Base-by-base conservation (phyloP, 2,797 vertebrate species). In the Esox masquinongy region DNA sequence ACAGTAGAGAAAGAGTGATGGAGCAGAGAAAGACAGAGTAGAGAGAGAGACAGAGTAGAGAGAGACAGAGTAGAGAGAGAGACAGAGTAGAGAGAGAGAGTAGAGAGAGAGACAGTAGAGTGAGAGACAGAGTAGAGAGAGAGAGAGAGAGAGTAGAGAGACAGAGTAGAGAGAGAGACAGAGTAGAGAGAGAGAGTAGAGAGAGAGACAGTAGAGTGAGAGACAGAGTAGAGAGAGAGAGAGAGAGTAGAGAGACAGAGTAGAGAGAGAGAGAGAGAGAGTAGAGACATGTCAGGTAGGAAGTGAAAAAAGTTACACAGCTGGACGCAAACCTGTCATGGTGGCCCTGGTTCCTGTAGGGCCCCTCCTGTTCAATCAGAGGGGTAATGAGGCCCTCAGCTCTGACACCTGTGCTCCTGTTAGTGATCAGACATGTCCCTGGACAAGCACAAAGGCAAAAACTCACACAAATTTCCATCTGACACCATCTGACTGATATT, bases 351-450 rank as follows among this genome's bases (percentile, higher is more conserved):
- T 59, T n/a, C n/a, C 56, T 24, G 22, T 59, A 22, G 56, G n/a
- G 49, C 51, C 63, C 17, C 29, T 69, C 53, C 50, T 67, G 51
- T 73, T 71, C 36, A 11, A 64, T 81, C 53, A 66, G 9, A 19
- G 64, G 72, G 70, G 8, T 77, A 78, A 77, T 70, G 29, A 69
- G 73, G 56, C 56, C 24, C 47, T 24, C 69, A 71, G 47, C 22
- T 72, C 47, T 51, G 72, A 76, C 82, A 78, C 72, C 77, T 67
- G 76, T 77, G 76, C 64, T 61, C 22, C 11, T 66, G 17, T 22
- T 24, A 17, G 72, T 72, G 64, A 82, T 74, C 31, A 51, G 50
- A 71, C 69, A 51, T 8, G 50, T 73, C 72, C 59, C 34, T 31
- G 72, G 14, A 47, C 47, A 70, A 74, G 59, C 16, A 71, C 67